phyloP scores from a whole-genome alignment of 2,113 vertebrate species.

The Plecturocebus donacophilus region DNA sequence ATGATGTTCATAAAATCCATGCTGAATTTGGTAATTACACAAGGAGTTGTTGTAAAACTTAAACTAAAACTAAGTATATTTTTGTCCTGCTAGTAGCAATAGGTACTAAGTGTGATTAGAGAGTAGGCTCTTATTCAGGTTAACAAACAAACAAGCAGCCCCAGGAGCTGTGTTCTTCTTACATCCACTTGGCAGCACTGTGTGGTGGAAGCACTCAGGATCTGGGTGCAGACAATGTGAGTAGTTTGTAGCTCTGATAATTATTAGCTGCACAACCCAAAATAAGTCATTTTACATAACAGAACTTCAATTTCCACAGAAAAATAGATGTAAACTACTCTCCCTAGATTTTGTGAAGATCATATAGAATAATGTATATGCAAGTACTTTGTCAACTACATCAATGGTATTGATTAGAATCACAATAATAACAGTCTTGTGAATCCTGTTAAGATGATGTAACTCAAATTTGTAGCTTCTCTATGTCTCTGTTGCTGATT shows the following conservation, averaged over 20 bases:
- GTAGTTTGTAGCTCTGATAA: background rate
- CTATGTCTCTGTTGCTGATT: constrained; percentile 52
- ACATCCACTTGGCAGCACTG: background rate
- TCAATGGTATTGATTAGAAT: background rate
- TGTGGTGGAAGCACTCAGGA: background rate
- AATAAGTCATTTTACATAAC: background rate
- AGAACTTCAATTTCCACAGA: background rate
- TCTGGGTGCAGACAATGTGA: background rate
- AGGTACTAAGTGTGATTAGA: background rate
- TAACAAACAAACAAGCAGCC: background rate
- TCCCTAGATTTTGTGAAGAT: background rate
- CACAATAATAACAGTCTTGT: background rate
- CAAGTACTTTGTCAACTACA: background rate
- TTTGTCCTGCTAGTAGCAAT: background rate
- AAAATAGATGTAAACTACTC: background rate
- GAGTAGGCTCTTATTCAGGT: background rate
- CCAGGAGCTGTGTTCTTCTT: background rate
- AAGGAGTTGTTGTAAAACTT: constrained; percentile 31
- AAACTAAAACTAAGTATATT: background rate
- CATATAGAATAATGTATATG: background rate
- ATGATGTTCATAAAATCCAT: background rate
- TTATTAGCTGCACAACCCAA: background rate
- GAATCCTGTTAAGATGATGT: background rate
- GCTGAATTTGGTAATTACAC: background rate
- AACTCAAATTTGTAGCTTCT: background rate